Evolutionary conservation across 1,140 invertebrate species (phyloP).

Genomic region (Zaprionus camerounensis): DNA sequence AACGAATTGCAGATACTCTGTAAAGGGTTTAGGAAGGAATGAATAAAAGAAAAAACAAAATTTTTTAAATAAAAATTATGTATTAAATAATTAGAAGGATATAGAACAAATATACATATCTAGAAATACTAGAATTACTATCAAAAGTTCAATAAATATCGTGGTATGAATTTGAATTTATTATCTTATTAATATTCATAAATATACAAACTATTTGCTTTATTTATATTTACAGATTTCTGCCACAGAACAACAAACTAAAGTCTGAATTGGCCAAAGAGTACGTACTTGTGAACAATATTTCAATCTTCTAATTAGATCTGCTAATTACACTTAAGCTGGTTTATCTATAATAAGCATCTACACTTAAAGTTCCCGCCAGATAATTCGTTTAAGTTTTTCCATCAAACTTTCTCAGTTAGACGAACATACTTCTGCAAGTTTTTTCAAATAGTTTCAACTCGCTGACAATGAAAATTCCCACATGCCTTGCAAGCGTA

Average conservation of each 20-base stretch:
- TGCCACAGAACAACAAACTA: not conserved
- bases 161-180: too few relatives aligned
- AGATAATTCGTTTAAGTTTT: not conserved
- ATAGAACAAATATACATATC: not conserved
- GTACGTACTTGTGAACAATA: not conserved
- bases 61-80: not conserved
- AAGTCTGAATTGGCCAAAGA: not conserved
- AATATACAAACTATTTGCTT: too few relatives aligned
- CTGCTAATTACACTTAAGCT: not conserved
- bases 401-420: not conserved
- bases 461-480: conserved; percentile 3
- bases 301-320: conserved; percentile 2
- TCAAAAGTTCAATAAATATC: too few relatives aligned
- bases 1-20: conserved; percentile 24
- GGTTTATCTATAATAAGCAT: not conserved
- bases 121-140: too few relatives aligned
- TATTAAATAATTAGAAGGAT: not conserved
- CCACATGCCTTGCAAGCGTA: not conserved
- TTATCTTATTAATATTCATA: too few relatives aligned
- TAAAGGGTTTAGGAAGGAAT: not conserved
- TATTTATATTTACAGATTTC: not conserved
- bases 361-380: not conserved
- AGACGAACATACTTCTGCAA: not conserved
- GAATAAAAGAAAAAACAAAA: not conserved
- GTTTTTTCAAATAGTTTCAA: conserved; percentile 21